phyloP scores from a whole-genome alignment of 1,140 invertebrate genomes.

The Calliopsis andreniformis region DNA sequence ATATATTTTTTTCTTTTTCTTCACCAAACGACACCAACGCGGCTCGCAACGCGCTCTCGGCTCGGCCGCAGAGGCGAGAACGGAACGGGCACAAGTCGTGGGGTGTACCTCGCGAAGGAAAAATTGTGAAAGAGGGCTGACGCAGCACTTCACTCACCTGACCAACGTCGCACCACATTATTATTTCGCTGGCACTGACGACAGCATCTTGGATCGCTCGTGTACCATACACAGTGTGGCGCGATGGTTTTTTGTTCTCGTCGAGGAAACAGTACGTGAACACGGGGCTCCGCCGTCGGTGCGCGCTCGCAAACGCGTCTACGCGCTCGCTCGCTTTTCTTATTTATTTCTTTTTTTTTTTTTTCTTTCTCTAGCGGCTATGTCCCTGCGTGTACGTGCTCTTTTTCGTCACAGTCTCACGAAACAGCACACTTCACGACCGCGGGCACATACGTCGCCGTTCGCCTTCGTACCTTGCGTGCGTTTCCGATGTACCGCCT shows the following conservation, averaged over 20 bases:
- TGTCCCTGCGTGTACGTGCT: constrained; percentile 27
- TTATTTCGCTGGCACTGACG: constrained; percentile 80
- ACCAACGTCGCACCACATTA: constrained; percentile 82
- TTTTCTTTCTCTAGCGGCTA: too few species aligned
- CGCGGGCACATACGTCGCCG: constrained; percentile 28
- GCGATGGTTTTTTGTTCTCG: constrained; percentile 55
- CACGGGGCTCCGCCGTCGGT: constrained; percentile 66
- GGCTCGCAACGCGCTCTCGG: constrained; percentile 44
- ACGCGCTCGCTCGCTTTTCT: too few species aligned
- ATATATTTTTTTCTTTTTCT: too few species aligned
- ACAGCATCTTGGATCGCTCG: constrained; percentile 79
- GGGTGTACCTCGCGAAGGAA: too few species aligned
- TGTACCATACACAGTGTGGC: constrained; percentile 72
- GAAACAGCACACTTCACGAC: constrained; percentile 41
- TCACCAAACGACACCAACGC: too few species aligned
- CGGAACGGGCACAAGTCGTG: constrained; percentile 28
- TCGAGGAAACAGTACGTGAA: constrained; percentile 52
- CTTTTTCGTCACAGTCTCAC: constrained; percentile 64
- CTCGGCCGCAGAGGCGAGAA: constrained; percentile 13
- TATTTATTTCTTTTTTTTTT: too few species aligned
- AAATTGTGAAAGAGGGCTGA: constrained; percentile 16
- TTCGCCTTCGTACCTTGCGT: constrained; percentile 7
- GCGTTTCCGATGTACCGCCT: constrained; percentile 22
- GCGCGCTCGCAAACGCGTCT: constrained; percentile 32
- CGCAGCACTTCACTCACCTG: constrained; percentile 77